Evolutionary conservation across 2,797 vertebrate genomes (phyloP).

Genomic region (Podargus strigoides): DNA sequence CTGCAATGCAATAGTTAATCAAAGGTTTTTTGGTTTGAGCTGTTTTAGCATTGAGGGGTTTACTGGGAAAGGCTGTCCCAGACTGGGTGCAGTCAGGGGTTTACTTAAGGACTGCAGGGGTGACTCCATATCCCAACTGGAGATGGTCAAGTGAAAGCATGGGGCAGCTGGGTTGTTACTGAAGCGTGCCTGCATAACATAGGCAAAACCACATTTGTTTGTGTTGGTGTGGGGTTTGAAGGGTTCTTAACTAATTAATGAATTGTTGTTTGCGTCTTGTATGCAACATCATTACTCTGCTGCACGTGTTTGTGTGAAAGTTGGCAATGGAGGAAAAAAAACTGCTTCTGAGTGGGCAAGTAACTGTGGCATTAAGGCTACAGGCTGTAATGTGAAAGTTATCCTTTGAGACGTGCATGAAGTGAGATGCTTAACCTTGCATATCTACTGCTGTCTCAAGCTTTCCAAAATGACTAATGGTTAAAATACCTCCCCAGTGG

Average conservation of each 20-base stretch:
- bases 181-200: neutral
- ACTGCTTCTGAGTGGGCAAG: neutral
- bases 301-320: neutral
- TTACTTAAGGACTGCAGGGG: rapidly evolving
- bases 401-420: neutral
- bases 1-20: neutral
- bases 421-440: neutral
- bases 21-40: neutral
- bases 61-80: neutral
- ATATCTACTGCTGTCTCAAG: neutral
- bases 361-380: neutral
- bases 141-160: rapidly evolving
- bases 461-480: neutral
- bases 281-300: neutral
- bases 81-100: neutral
- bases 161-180: neutral
- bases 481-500: neutral
- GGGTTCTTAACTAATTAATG: neutral
- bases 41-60: neutral
- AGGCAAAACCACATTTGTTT: neutral
- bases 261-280: neutral
- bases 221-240: neutral
- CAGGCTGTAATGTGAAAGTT: neutral
- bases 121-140: neutral
- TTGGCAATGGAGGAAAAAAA: neutral